phyloP scores from a whole-genome alignment of 2,113 vertebrate species.

The Pachycephala philippinensis region DNA sequence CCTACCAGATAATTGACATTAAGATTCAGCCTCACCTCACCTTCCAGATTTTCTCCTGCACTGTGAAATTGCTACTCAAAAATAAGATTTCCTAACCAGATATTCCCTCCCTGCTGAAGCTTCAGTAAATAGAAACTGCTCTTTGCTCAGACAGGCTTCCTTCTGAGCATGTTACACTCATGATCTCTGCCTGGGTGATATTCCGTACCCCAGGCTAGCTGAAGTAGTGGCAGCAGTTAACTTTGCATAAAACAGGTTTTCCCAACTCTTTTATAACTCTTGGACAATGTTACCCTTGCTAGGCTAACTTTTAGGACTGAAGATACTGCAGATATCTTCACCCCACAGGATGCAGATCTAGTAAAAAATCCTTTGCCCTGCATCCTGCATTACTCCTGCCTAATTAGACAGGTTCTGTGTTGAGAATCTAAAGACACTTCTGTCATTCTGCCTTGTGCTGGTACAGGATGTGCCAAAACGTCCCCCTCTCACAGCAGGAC shows the following conservation, averaged over 20 bases:
- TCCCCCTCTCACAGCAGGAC: background rate
- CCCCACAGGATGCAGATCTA: background rate
- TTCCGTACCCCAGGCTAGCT: background rate
- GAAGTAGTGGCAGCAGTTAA: background rate
- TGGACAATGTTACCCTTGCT: background rate
- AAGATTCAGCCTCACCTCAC: background rate
- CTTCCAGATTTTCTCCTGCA: background rate
- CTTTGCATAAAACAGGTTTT: background rate
- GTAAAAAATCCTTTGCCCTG: background rate
- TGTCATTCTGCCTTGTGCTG: background rate
- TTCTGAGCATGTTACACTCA: too few relatives aligned
- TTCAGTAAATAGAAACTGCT: background rate
- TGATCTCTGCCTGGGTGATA: background rate
- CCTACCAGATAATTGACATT: rapidly evolving
- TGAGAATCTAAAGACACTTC: background rate
- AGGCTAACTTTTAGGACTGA: background rate
- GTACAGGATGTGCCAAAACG: background rate
- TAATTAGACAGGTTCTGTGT: background rate
- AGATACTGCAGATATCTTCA: background rate
- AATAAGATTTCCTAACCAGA: background rate
- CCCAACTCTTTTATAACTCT: background rate
- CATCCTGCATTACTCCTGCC: background rate
- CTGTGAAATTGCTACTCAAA: background rate
- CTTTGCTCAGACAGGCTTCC: background rate
- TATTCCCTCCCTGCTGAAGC: background rate